Base-by-base conservation (phyloP, 1,140 invertebrate species). In the Megathymus violae region DNA sequence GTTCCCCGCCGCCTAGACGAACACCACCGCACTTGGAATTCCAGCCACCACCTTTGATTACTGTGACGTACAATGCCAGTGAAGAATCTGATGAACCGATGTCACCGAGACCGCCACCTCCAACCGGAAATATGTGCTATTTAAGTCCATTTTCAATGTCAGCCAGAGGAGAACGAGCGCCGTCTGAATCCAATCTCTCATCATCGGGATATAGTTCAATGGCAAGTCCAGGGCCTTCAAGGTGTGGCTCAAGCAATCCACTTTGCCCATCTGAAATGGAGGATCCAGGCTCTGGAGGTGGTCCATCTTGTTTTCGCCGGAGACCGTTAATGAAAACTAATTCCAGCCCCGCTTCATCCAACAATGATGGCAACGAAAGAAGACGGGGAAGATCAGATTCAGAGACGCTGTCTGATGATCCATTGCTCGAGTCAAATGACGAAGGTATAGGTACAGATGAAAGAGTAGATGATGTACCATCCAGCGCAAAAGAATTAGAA, bases 161-260 rank as follows among this genome's bases (percentile, higher is more conserved):
- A 16, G 92, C 93, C 6, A 83, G 94, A 67, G 92, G 94, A 7
- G 95, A 95, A 70, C 91, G 95, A 71, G 94, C 94, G 10, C 94
- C 95, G 10, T 96, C 95, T 0, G 95, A 96, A 84, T 96, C 95
- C 0, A 96, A 96, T 84, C 84, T 96, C 14, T 96, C 95, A 62
- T 96, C 95, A 6, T 96, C 95, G 0, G 96, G 96, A n/a, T 96
- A 96, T 74, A 95, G 94, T 62, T 96, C 95, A 3, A 96, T 96
- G 94, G 95, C 95, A 1, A 95, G 94, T 85, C 95, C 95, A 0
- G 95, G 95, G 1, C 94, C 95, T 0, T 96, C 95, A 0, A 88
- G 95, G 43, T 96, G 95, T 80, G 95, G 95, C 6, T 96, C 95
- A 0, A 96, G 94, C 68, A 96, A 95, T 83, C 95, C 95, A 1